Evolutionary conservation across 2,888 invertebrate genomes (phyloP), one percentile per base, ranked within the genome.

Genomic region (Plebejus argus): DNA sequence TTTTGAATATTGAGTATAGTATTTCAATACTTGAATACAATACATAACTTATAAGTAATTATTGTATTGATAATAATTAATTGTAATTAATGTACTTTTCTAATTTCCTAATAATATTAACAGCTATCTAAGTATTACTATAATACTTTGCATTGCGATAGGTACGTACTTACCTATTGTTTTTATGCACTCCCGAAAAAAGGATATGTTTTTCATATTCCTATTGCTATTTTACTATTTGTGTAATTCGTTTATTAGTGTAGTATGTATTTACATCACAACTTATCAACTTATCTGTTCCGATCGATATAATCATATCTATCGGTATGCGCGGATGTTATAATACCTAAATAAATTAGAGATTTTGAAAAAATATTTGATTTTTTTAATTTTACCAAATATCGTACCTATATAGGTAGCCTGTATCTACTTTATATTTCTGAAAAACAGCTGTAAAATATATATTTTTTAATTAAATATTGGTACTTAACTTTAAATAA

Each of bases 301-400:
- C 56, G 56, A 71, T 77, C 77, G 77, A 77, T 77, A 71, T 56
- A 20, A 70, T 77, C 58, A 71, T 77, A 77, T 77, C 77, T 76
- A 33, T 53, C 56, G 39, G 53, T 74, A 74, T 49, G 74, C 72
- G 72, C 49, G 23, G 15, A 66, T 66, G 28, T 66, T 33, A 66
- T 28, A 33, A 53, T 35, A 35, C 35, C 35, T 35, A 35, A 35
- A 1, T 39, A 39, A 8, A 8, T 8, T 39, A 45, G 10, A 45
- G 12, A 61, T 61, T 61, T 61, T 10, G 1, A n/a, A 61, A 61
- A 61, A 12, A 12, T 1, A 23, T 61, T 23, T 10, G 58, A 12
- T 23, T 23, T 61, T 23, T 20, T 10, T 1, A 20, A 10, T 61
- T 10, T 23, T 10, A 61, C 28, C 28, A 28, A 28, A 28, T 28